These are phyloP conservation scores for Drosophila yooni DNA, from an alignment of 2,888 invertebrate genomes.

Conservation along the genomic window DNA sequence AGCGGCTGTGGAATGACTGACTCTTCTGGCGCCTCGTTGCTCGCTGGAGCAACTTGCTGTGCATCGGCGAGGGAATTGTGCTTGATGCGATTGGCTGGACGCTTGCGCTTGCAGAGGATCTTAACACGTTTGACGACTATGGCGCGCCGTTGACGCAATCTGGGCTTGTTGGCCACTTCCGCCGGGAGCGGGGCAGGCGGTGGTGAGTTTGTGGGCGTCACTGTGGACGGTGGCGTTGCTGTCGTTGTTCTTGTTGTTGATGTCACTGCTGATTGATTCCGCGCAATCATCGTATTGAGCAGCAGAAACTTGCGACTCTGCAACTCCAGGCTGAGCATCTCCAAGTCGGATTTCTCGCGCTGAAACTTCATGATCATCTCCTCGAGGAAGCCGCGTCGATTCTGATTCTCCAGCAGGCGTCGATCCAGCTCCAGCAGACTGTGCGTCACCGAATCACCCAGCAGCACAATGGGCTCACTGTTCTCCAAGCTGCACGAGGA, in stretches of 20 bases:
- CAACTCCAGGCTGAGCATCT: slow-evolving; percentile 79
- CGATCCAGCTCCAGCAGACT: slow-evolving; percentile 82
- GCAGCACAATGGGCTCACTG: slow-evolving; percentile 55
- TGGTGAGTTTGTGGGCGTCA: slow-evolving; percentile 40
- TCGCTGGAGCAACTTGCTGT: neutral
- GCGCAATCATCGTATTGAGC: slow-evolving; percentile 70
- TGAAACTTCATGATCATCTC: slow-evolving; percentile 84
- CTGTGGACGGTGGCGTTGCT: slow-evolving; percentile 11
- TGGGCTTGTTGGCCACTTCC: neutral
- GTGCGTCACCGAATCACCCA: slow-evolving; percentile 71
- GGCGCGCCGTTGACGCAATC: slow-evolving; percentile 19
- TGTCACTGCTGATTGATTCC: slow-evolving; percentile 4
- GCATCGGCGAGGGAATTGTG: too few species aligned
- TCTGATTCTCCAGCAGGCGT: slow-evolving; percentile 82
- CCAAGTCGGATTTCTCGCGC: slow-evolving; percentile 83
- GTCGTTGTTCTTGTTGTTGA: neutral
- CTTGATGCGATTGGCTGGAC: neutral
- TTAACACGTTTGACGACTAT: slow-evolving; percentile 38
- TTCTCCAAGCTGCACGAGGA: slow-evolving; percentile 30
- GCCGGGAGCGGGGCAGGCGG: slow-evolving; percentile 9
- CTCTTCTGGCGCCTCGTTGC: neutral
- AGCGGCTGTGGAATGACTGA: slow-evolving; percentile 18
- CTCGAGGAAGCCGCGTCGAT: slow-evolving; percentile 83
- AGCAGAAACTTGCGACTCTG: slow-evolving; percentile 83
- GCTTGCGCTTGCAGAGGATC: slow-evolving; percentile 40